Evolutionary conservation across 1,140 invertebrate species (phyloP).

Genomic region (Calephelis nemesis): DNA sequence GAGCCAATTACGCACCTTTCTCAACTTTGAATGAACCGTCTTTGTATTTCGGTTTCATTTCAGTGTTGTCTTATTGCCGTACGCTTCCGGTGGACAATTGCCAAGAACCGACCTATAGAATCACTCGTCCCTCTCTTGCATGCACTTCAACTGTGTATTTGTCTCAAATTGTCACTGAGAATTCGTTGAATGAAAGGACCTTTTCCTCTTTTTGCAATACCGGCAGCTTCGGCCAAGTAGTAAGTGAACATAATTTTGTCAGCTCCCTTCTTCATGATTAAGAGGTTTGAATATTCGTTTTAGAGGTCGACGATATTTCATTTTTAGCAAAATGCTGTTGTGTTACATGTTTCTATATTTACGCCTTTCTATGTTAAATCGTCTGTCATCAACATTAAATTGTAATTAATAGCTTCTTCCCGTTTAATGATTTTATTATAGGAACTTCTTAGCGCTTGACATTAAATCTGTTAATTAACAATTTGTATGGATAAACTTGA

Average conservation of each 20-base stretch:
- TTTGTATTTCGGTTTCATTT: constrained; percentile 67
- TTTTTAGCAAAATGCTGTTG: not conserved
- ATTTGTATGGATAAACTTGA: too few species aligned
- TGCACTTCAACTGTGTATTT: constrained; percentile 31
- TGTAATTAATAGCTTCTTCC: too few species aligned
- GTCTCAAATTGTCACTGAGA: constrained; percentile 45
- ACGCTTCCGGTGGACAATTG: constrained; percentile 74
- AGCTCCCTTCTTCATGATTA: constrained; percentile 31
- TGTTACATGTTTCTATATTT: too few species aligned
- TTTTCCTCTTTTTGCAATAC: constrained; percentile 70
- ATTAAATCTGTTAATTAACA: too few species aligned
- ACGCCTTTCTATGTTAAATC: too few species aligned
- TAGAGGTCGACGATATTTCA: constrained; percentile 15
- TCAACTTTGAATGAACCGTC: constrained; percentile 56
- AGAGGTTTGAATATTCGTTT: constrained; percentile 33
- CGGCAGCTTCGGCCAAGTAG: constrained; percentile 60
- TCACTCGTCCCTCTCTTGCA: constrained; percentile 37
- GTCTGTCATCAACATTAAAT: too few species aligned
- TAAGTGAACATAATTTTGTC: constrained; percentile 66
- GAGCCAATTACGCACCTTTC: constrained; percentile 33
- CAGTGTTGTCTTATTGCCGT: constrained; percentile 60
- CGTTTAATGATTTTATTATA: too few species aligned
- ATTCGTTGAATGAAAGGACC: constrained; percentile 72
- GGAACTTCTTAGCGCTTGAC: too few species aligned
- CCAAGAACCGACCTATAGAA: constrained; percentile 58